Evolutionary conservation across 35 echinoderm and acorn worm species (phyloP), one percentile per base, ranked within the genome.

Genomic region (Anneissia japonica): DNA sequence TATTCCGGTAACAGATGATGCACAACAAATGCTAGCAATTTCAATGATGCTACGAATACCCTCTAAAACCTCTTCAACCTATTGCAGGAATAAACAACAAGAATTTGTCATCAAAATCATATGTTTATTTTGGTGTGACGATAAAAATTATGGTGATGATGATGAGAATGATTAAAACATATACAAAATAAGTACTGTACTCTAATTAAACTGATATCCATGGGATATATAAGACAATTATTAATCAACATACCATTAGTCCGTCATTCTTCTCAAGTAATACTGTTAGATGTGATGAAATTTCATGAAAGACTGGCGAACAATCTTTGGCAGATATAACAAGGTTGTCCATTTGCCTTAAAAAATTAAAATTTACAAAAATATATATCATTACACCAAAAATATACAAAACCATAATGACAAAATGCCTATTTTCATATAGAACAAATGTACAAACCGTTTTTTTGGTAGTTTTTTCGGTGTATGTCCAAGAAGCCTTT

Each of bases 401-500:
- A n/a, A n/a, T n/a, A n/a, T n/a, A n/a, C n/a, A n/a, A n/a, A n/a
- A n/a, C n/a, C n/a, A n/a, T n/a, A n/a, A n/a, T n/a, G n/a, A n/a
- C n/a, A n/a, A n/a, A n/a, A n/a, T n/a, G n/a, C n/a, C n/a, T n/a
- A n/a, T n/a, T n/a, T n/a, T n/a, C n/a, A n/a, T n/a, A n/a, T n/a
- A n/a, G n/a, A n/a, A n/a, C n/a, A 85, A 35, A 64, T 33, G 1
- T 30, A 32, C 83, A 17, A 33, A 29, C 83, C 56, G 30, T 4
- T 86, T 35, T 37, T 14, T 86, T 75, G 31, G 4, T 32, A 35
- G 75, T 81, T 89, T 89, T 38, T 38, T 38, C 16, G 88, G 82
- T 16, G 81, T 93, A 83, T 77, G 40, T 76, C 64, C 78, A 11
- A 87, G 81, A 37, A 75, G 72, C 32, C 38, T 83, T 31, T 75